phyloP scores from a whole-genome alignment of 2,113 vertebrate genomes.

The Fulmarus glacialis region DNA sequence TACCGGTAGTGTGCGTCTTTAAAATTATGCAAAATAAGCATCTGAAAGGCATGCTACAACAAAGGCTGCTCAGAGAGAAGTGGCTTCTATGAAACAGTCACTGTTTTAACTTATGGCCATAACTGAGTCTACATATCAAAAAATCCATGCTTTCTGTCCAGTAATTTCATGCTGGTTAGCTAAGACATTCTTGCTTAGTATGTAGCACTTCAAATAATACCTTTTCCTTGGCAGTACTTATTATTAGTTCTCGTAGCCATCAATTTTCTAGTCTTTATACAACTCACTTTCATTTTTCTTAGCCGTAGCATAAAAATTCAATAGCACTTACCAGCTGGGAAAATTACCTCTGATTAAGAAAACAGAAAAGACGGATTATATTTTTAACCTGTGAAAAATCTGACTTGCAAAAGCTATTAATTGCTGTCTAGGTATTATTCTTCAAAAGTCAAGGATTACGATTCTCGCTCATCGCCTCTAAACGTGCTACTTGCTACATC shows the following conservation, averaged over 20 bases:
- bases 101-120: not conserved
- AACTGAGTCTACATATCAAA: not conserved
- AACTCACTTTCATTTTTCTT: conserved; percentile 18
- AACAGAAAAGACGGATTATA: conserved; percentile 5
- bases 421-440: not conserved
- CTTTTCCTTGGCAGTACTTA: not conserved
- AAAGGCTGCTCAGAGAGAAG: not conserved
- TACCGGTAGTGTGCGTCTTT: rapidly evolving
- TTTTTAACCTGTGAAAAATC: conserved; percentile 51
- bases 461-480: not conserved
- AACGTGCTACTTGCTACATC: not conserved
- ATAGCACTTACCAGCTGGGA: conserved; percentile 25
- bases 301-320: conserved; percentile 31
- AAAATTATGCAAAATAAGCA: not conserved
- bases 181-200: not conserved
- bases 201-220: not conserved
- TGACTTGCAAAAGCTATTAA: not conserved
- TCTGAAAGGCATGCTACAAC: not conserved
- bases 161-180: conserved; percentile 13
- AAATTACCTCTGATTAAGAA: conserved; percentile 34
- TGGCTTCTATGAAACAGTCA: not conserved
- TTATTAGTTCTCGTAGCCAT: conserved; percentile 7
- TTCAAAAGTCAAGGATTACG: not conserved
- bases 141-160: not conserved
- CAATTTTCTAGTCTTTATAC: conserved; percentile 1